A percentile compares a stretch with the other conserved stretches of the same genome.
Evolutionary conservation across 2,888 invertebrate species (phyloP).

Genomic region (Parnassius mnemosyne): DNA sequence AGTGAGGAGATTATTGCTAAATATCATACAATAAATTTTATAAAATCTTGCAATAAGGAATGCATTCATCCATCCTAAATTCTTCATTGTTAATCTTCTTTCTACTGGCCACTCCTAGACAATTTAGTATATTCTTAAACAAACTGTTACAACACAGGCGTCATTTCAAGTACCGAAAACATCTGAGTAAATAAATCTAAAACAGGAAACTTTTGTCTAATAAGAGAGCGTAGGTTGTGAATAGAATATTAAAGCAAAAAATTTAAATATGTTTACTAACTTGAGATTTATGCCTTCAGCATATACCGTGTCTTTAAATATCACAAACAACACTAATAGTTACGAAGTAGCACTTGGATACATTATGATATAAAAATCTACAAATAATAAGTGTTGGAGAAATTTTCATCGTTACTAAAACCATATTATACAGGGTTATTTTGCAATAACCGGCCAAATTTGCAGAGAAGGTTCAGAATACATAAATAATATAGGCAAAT

Average conservation of each 20-base stretch:
- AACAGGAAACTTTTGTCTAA: slow-evolving; percentile 40
- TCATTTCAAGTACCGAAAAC: slow-evolving; percentile 53
- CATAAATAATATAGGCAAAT: too few species aligned
- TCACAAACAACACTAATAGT: background rate
- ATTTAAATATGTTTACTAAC: slow-evolving; percentile 37
- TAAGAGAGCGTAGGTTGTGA: slow-evolving; percentile 32
- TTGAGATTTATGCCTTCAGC: slow-evolving; percentile 9
- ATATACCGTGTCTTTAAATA: slow-evolving; percentile 5
- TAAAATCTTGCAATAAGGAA: too few species aligned
- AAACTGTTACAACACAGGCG: slow-evolving; percentile 44
- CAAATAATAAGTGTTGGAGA: too few species aligned
- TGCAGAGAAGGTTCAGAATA: too few species aligned
- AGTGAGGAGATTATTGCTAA: too few species aligned
- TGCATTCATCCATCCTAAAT: too few species aligned
- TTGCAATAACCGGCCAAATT: too few species aligned
- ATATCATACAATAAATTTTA: too few species aligned
- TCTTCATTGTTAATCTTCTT: slow-evolving; percentile 30
- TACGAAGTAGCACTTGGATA: too few species aligned
- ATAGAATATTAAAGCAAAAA: slow-evolving; percentile 33
- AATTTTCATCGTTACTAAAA: too few species aligned
- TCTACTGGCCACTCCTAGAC: slow-evolving; percentile 34
- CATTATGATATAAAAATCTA: too few species aligned
- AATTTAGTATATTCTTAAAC: slow-evolving; percentile 38
- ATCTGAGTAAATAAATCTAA: slow-evolving; percentile 76
- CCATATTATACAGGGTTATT: too few species aligned